Evolutionary conservation across 2,888 invertebrate species (phyloP), one percentile per base, ranked within the genome.

Genomic region (Drosophila subsilvestris): DNA sequence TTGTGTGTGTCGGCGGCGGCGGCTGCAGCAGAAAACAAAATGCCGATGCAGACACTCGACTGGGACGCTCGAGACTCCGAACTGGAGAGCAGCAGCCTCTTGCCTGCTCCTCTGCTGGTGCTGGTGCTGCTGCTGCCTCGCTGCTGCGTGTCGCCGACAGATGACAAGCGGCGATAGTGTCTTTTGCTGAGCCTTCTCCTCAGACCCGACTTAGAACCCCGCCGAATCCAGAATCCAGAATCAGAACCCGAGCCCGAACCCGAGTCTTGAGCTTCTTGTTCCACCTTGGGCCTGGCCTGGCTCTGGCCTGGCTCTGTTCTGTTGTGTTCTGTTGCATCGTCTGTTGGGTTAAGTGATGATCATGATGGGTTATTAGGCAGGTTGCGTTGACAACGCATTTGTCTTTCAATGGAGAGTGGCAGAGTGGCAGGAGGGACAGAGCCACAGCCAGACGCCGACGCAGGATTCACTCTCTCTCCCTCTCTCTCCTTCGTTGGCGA

Each of bases 291-390:
- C 29, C 29, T 53, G 43, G 32, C 10, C 20, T 25, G 25, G 7
- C 25, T 25, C 66, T 14, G 32, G 37, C 14, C 22, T 22, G 25
- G 25, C 25, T 37, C 3, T 12, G 32, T 9, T 4, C n/a, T n/a
- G n/a, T n/a, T n/a, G n/a, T n/a, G 12, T 12, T 37, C 37, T 37
- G 14, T 14, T 37, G 37, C 14, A 27, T 27, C 27, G 37, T 37
- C 37, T 37, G 37, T 37, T 37, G 37, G 37, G 73, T 75, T 88
- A 83, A 86, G 83, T 88, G 86, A 88, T 83, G 88, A 83, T 87
- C 84, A 81, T 86, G 86, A 88, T 88, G 86, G 86, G 88, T 86
- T 88, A 88, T 86, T 86, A 86, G 86, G 88, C 80, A 79, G 81
- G 83, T 83, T 81, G 84, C 85, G 81, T 88, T 85, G 88, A 87